Conservation (phyloP, 2,888 invertebrate genomes). For the Lordiphosa andalusiaca region DNA sequence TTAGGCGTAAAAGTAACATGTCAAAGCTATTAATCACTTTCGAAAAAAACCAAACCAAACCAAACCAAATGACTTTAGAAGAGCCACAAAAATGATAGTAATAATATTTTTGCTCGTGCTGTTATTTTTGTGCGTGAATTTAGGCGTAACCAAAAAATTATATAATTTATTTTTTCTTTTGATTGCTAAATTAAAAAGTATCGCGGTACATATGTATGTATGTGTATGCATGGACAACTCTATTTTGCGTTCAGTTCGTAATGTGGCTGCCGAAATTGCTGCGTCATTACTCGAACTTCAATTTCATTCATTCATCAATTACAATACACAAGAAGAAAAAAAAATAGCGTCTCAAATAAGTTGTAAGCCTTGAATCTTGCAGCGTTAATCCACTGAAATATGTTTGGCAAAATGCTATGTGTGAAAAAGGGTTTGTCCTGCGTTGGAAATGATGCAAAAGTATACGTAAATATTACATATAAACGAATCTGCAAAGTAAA, state of each 20-base stretch:
- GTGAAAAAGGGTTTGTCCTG: too few species aligned
- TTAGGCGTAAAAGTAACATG: conserved; percentile 75
- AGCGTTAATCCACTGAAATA: too few species aligned
- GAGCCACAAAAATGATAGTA: conserved; percentile 12
- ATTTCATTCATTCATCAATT: conserved; percentile 75
- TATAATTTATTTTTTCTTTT: conserved; percentile 73
- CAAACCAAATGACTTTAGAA: conserved; percentile 18
- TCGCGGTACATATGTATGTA: conserved; percentile 20
- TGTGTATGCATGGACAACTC: conserved; percentile 50
- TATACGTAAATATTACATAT: too few species aligned
- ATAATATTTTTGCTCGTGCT: conserved; percentile 17
- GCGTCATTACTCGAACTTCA: conserved; percentile 74
- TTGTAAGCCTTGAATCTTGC: conserved; percentile 63
- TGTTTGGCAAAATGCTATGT: too few species aligned
- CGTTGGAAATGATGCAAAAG: too few species aligned
- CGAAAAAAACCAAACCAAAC: conserved; percentile 33
- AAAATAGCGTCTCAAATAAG: conserved; percentile 33
- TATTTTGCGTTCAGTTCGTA: conserved; percentile 41
- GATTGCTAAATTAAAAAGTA: conserved; percentile 72
- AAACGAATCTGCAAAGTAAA: too few species aligned
- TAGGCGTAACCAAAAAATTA: conserved; percentile 66
- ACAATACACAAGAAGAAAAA: conserved; percentile 55
- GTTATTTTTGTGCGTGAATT: conserved; percentile 51
- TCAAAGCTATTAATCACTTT: conserved; percentile 74
- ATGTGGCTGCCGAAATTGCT: conserved; percentile 43